These are phyloP conservation scores for Pomatostomus ruficeps DNA, from an alignment of 2,113 vertebrate species.

Conservation along the genomic window DNA sequence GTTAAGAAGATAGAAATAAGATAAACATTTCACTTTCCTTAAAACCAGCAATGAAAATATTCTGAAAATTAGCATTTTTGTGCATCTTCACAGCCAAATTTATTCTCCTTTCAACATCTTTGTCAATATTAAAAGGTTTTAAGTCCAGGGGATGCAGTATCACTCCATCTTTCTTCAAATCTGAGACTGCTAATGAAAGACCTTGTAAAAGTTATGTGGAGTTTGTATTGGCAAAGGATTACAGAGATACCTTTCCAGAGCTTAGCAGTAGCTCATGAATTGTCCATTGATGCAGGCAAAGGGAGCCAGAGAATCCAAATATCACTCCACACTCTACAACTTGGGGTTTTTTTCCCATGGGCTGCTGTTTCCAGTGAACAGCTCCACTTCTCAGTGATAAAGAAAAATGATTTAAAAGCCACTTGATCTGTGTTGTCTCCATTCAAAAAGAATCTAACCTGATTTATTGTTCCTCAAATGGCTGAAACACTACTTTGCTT, in stretches of 20 bases:
- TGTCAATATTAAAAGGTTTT: background rate
- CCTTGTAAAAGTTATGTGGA: conserved; percentile 37
- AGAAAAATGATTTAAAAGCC: conserved; percentile 62
- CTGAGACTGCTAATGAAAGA: conserved; percentile 27
- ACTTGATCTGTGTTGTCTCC: conserved; percentile 57
- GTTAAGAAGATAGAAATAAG: background rate
- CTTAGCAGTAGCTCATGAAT: conserved; percentile 58
- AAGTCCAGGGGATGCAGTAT: background rate
- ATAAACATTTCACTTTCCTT: background rate
- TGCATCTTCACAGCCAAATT: background rate
- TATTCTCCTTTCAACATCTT: background rate
- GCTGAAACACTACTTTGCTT: conserved; percentile 62
- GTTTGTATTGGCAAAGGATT: conserved; percentile 61
- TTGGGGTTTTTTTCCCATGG: background rate
- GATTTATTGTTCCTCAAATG: conserved; percentile 68
- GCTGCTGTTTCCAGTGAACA: conserved; percentile 11
- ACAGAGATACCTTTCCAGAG: conserved; percentile 50
- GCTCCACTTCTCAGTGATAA: conserved; percentile 17
- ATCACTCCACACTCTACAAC: background rate
- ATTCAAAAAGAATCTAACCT: conserved; percentile 51
- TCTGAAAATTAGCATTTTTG: background rate
- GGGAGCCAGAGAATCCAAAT: conserved; percentile 35
- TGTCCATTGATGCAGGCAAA: conserved; percentile 46
- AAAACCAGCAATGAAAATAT: background rate
- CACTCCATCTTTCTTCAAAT: conserved; percentile 39